Evolutionary conservation across 2,113 vertebrate genomes (phyloP), one percentile per base, ranked within the genome.

Genomic region (Thinocorus orbignyianus): DNA sequence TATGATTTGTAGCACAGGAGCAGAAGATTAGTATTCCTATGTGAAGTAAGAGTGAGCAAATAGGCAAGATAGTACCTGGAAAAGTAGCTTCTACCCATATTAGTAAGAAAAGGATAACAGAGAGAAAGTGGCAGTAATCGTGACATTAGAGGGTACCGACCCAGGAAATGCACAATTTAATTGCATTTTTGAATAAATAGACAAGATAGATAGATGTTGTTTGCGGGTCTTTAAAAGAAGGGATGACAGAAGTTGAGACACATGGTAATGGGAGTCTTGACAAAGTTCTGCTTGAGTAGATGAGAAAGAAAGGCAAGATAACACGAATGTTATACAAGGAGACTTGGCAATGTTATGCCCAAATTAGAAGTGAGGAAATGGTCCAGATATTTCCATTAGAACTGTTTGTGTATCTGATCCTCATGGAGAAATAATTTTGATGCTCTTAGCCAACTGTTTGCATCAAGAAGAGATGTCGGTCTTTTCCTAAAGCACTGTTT

Each of bases 321-420:
- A 70, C 52, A 90, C 25, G 25, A 90, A 52, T 42, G 37, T 51
- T 61, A n/a, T 61, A 22, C 49, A 30, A 24, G n/a, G 72, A 92
- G 7, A 69, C 54, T 82, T 93, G 79, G 54, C 74, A 86, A 41
- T 37, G 31, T 58, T 83, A 39, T 74, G 39, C 54, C n/a, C 46
- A 74, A 90, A 81, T 82, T 73, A 83, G 48, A 88, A 87, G 64
- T 23, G 42, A 74, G 68, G 61, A 92, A 86, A 74, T 41, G 18
- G 84, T 95, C 80, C 64, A 83, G 7, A 61, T 90, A 92, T 86
- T 96, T 93, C 52, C 42, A 41, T 86, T 86, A 84, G 52, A 93
- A 69, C 13, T 0, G 0, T 79, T 93, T 35, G 6, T 86, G 33
- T 94, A 57, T 91, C 80, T 86, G 14, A 48, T 90, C 95, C 60